Evolutionary conservation across 1,140 invertebrate species (phyloP).

Genomic region (Brachionus angularis): DNA sequence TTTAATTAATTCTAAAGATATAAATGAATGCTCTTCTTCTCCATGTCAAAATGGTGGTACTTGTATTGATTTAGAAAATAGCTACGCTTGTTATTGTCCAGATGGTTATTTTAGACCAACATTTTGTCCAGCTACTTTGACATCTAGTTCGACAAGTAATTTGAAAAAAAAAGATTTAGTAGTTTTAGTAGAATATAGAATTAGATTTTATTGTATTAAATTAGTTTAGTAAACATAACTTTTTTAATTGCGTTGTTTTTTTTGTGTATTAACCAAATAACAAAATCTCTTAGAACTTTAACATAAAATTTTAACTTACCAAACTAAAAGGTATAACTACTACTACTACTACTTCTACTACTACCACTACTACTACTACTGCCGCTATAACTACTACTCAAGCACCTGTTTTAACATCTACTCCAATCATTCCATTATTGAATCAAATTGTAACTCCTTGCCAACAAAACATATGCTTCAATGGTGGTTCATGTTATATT

Average conservation of each 20-base stretch:
- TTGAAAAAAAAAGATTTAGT: too few relatives aligned
- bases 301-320: too few relatives aligned
- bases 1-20: constrained; percentile 5
- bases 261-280: too few relatives aligned
- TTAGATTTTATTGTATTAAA: too few relatives aligned
- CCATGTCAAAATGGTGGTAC: constrained; percentile 44
- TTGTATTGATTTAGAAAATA: constrained; percentile 41
- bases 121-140: constrained; percentile 51
- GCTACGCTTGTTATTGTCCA: constrained; percentile 62
- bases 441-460: constrained; percentile 41
- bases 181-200: too few relatives aligned
- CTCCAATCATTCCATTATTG: constrained; percentile 1
- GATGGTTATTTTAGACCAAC: constrained; percentile 61
- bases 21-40: constrained; percentile 40
- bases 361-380: not conserved
- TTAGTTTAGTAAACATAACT: too few relatives aligned
- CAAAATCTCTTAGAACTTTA: too few relatives aligned
- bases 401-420: not conserved
- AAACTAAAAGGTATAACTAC: constrained; percentile 12
- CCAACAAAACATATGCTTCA: constrained; percentile 53
- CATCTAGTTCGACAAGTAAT: constrained; percentile 20
- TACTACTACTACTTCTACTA: constrained; percentile 7
- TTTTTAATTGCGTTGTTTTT: too few relatives aligned
- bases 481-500: constrained; percentile 67
- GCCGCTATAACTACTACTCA: not conserved